These are phyloP conservation scores for Falcunculus frontatus DNA, from an alignment of 2,113 vertebrate genomes.

Conservation along the genomic window DNA sequence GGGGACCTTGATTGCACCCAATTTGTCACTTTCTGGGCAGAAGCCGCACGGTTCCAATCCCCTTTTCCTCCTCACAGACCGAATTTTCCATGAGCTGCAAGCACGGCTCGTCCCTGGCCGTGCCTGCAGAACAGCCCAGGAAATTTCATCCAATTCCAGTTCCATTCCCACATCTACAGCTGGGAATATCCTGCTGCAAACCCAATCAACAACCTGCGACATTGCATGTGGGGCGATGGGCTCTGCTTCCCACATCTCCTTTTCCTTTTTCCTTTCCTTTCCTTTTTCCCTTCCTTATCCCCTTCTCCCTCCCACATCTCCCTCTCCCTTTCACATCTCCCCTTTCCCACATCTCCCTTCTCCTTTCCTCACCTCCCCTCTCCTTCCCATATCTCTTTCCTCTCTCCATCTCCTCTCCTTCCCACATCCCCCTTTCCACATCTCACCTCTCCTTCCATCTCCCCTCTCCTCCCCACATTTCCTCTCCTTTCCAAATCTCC, in stretches of 20 bases:
- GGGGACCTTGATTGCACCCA: neutral
- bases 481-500: neutral
- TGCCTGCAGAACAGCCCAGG: neutral
- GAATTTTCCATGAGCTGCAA: neutral
- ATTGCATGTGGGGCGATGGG: rapidly evolving
- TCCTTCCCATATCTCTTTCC: rapidly evolving
- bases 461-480: neutral
- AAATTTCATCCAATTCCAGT: neutral
- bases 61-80: neutral
- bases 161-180: neutral
- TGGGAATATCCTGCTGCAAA: neutral
- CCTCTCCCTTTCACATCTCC: too few relatives aligned
- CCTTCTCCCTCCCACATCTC: too few relatives aligned
- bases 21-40: neutral
- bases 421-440: neutral
- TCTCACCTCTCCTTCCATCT: neutral
- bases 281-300: too few relatives aligned
- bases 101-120: rapidly evolving
- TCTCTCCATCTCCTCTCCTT: rapidly evolving
- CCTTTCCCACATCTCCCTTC: neutral
- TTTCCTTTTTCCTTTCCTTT: too few relatives aligned
- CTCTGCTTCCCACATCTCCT: neutral
- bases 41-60: neutral
- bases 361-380: neutral
- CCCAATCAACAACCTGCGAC: rapidly evolving